Conservation (phyloP, 2,888 invertebrate species). For the Brachynemurus nebulosus region DNA sequence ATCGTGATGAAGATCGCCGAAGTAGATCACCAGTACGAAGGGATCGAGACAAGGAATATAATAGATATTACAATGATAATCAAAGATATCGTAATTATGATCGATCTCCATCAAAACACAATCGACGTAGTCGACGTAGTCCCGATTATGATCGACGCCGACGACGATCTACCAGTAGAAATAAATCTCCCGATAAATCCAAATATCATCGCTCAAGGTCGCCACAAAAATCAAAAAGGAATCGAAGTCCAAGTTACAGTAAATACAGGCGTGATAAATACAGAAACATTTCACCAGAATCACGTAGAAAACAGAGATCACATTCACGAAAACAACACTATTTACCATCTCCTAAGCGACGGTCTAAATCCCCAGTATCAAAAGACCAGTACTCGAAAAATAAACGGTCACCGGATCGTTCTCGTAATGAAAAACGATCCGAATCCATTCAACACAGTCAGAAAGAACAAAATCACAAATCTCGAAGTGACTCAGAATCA, state of each 20-base stretch:
- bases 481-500: slow-evolving; percentile 8
- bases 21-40: slow-evolving; percentile 8
- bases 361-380: slow-evolving; percentile 6
- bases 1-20: background rate
- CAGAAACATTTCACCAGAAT: slow-evolving; percentile 17
- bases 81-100: slow-evolving; percentile 4
- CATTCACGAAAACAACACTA: slow-evolving; percentile 21
- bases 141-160: slow-evolving; percentile 13
- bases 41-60: background rate
- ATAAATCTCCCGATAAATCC: slow-evolving; percentile 13
- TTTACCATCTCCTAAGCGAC: slow-evolving; percentile 25
- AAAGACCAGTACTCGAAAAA: slow-evolving; percentile 10
- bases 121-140: slow-evolving; percentile 7
- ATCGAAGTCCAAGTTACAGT: slow-evolving; percentile 24
- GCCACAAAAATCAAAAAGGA: slow-evolving; percentile 24
- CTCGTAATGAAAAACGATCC: background rate
- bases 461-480: slow-evolving; percentile 2
- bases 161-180: slow-evolving; percentile 14
- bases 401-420: too few relatives aligned
- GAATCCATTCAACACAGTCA: too few relatives aligned
- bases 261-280: background rate
- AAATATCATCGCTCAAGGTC: slow-evolving; percentile 15
- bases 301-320: slow-evolving; percentile 13
- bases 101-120: background rate
- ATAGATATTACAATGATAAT: slow-evolving; percentile 4